Conservation (phyloP, 2,113 vertebrate species). For the Struthio camelus region DNA sequence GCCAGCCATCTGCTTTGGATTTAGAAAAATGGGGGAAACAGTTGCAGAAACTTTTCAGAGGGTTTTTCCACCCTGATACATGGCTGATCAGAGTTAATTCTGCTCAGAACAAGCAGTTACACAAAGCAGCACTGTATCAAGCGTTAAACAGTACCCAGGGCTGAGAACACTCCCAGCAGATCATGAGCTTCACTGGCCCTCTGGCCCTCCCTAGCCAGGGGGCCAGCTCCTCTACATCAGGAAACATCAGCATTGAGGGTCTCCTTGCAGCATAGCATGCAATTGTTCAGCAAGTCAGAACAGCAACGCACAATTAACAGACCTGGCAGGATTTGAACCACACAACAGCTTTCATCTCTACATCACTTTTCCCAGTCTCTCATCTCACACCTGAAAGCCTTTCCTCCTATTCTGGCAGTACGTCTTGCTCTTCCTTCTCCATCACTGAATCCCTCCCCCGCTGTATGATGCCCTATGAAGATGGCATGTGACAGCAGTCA, state of each 20-base stretch:
- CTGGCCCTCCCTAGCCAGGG: neutral
- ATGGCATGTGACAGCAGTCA: neutral
- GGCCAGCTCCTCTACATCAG: neutral
- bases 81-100: neutral
- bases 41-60: neutral
- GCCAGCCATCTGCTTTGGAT: neutral
- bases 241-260: neutral
- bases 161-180: neutral
- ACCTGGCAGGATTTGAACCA: neutral
- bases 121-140: neutral
- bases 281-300: neutral
- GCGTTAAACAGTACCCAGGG: neutral
- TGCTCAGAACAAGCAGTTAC: neutral
- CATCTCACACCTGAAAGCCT: neutral
- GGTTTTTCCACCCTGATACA: neutral
- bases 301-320: neutral
- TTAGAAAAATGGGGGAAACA: neutral
- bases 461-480: neutral
- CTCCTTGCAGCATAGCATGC: neutral
- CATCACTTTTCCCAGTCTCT: neutral
- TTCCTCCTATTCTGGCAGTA: neutral
- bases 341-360: neutral
- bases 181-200: neutral
- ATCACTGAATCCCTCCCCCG: neutral
- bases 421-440: neutral